Evolutionary conservation across 2,113 vertebrate species (phyloP).

Genomic region (Sinocyclocheilus grahami): DNA sequence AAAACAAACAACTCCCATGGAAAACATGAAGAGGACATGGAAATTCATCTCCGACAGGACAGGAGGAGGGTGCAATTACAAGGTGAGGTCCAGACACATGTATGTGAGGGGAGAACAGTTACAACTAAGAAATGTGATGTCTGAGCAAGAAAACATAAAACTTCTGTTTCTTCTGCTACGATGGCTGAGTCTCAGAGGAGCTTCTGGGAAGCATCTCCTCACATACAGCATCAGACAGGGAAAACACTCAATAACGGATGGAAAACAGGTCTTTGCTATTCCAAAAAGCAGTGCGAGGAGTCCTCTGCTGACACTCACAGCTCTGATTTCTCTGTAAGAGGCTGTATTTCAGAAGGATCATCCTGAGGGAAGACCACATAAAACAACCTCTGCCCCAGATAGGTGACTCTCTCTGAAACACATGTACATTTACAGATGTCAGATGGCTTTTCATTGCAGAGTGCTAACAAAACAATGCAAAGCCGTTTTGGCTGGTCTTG

Average conservation of each 20-base stretch:
- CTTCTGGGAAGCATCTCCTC: slow-evolving; percentile 24
- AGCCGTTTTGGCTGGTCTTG: neutral
- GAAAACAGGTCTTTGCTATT: slow-evolving; percentile 44
- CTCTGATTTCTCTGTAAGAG: slow-evolving; percentile 68
- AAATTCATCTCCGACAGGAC: slow-evolving; percentile 10
- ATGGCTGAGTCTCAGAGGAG: slow-evolving; percentile 47
- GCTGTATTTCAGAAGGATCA: slow-evolving; percentile 76
- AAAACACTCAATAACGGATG: slow-evolving; percentile 42
- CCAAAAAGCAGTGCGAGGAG: neutral
- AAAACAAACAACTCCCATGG: slow-evolving; percentile 16
- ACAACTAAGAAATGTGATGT: neutral
- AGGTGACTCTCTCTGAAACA: slow-evolving; percentile 80
- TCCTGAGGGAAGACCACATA: slow-evolving; percentile 94
- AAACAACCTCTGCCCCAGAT: slow-evolving; percentile 91
- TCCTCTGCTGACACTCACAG: slow-evolving; percentile 63
- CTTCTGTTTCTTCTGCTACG: slow-evolving; percentile 29
- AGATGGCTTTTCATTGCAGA: neutral
- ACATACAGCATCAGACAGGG: slow-evolving; percentile 19
- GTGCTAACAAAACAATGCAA: neutral
- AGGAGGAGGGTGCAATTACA: neutral
- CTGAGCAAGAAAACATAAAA: neutral
- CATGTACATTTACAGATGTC: neutral
- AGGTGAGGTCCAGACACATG: neutral
- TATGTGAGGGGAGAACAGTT: slow-evolving; percentile 4
- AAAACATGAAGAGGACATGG: neutral